Evolutionary conservation across 2,113 vertebrate species (phyloP).

Genomic region (Semicossyphus pulcher): DNA sequence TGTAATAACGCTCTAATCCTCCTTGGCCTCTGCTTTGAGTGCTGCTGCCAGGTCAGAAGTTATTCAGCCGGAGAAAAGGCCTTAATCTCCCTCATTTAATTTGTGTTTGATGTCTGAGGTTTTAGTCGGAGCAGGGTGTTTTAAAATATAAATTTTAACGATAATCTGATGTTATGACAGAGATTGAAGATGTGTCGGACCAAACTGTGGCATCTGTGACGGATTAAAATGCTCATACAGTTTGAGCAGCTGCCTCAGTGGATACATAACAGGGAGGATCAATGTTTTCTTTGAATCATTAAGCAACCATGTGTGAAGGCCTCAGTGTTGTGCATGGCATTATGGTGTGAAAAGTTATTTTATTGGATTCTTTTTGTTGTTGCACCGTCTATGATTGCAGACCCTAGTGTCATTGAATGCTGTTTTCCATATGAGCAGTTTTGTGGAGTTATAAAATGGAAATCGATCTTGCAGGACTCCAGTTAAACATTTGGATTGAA

Average conservation of each 20-base stretch:
- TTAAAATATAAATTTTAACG: neutral
- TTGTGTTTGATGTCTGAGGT: slow-evolving; percentile 15
- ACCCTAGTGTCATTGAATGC: slow-evolving; percentile 1
- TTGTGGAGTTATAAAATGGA: too few species aligned
- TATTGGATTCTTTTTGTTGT: neutral
- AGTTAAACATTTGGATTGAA: too few species aligned
- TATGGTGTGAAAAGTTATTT: too few species aligned
- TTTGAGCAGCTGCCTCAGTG: too few species aligned
- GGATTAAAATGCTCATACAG: neutral
- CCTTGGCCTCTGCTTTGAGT: slow-evolving; percentile 31
- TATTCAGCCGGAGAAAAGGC: slow-evolving; percentile 56
- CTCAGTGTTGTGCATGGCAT: neutral
- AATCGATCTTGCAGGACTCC: too few species aligned
- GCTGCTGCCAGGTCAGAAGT: slow-evolving; percentile 53
- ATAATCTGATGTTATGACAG: neutral
- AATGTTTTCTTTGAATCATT: neutral
- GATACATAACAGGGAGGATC: neutral
- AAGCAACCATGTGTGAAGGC: too few species aligned
- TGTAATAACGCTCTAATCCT: slow-evolving; percentile 64
- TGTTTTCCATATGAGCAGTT: too few species aligned
- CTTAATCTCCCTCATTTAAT: slow-evolving; percentile 35
- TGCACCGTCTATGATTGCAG: neutral
- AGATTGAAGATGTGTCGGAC: slow-evolving; percentile 7
- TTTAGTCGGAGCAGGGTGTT: neutral
- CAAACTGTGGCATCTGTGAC: neutral